A percentile compares a stretch with the other conserved stretches of the same genome.
These are phyloP conservation scores for Trileptium ribeirensis DNA, from an alignment of 2,888 invertebrate genomes.

Conservation along the genomic window DNA sequence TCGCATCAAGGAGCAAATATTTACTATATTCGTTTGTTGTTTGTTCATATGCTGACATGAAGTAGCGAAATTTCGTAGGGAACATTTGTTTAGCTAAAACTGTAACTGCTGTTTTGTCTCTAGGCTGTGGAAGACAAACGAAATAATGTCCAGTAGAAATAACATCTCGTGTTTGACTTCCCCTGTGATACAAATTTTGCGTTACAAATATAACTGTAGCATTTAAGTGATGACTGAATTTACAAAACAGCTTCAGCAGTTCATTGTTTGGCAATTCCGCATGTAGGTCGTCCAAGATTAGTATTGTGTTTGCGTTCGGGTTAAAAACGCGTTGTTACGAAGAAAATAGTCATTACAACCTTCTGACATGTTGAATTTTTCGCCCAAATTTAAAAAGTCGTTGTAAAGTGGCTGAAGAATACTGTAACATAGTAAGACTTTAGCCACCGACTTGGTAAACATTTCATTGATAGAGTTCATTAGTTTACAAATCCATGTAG, in stretches of 20 bases:
- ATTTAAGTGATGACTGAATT: neutral
- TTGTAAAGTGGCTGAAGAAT: neutral
- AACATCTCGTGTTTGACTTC: neutral
- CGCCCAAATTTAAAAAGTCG: neutral
- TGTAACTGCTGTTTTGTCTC: neutral
- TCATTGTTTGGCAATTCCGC: neutral
- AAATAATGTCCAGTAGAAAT: neutral
- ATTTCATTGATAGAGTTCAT: neutral
- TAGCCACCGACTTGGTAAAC: neutral
- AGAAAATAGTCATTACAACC: neutral
- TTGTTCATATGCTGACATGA: neutral
- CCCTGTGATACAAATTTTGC: neutral
- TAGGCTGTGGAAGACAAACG: neutral
- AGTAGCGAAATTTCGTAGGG: neutral
- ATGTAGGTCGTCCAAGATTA: conserved; percentile 4
- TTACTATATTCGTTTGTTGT: neutral
- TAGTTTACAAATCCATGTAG: neutral
- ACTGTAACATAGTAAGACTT: neutral
- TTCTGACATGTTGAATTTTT: neutral
- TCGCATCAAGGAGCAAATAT: neutral
- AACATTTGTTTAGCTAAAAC: neutral
- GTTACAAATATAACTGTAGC: neutral
- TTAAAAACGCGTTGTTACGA: neutral
- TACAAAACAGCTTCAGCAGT: neutral
- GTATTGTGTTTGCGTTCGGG: neutral